phyloP scores from a whole-genome alignment of 2,113 vertebrate species.

The Calyptomena viridis region DNA sequence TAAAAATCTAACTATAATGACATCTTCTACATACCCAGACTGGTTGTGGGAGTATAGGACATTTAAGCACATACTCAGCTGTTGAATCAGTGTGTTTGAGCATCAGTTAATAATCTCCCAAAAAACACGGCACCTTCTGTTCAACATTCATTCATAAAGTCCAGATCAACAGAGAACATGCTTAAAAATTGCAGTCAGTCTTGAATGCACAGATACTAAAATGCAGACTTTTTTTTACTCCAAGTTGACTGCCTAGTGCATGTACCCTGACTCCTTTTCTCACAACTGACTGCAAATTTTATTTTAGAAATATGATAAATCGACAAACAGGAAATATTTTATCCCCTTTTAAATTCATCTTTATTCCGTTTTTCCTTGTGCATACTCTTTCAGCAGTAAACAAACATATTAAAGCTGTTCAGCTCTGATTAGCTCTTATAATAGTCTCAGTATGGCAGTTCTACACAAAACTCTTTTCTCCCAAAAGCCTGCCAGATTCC shows the following conservation, averaged over 20 bases:
- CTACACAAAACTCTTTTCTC: background rate
- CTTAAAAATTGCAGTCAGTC: background rate
- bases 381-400: background rate
- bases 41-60: background rate
- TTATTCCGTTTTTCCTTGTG: background rate
- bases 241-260: too few species aligned
- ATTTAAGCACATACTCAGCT: background rate
- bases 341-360: background rate
- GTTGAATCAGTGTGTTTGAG: background rate
- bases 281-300: background rate
- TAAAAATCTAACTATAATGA: background rate
- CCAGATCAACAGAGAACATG: background rate
- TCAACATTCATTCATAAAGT: background rate
- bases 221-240: background rate
- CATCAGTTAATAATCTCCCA: background rate
- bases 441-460: background rate
- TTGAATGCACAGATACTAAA: background rate
- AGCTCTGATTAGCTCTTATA: background rate
- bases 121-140: background rate
- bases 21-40: background rate
- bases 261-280: background rate
- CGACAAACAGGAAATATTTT: background rate
- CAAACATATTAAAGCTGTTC: conserved; percentile 19
- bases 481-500: background rate
- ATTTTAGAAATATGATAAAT: background rate